These are phyloP conservation scores for Promerops cafer DNA, from an alignment of 2,113 vertebrate genomes.

Conservation along the genomic window DNA sequence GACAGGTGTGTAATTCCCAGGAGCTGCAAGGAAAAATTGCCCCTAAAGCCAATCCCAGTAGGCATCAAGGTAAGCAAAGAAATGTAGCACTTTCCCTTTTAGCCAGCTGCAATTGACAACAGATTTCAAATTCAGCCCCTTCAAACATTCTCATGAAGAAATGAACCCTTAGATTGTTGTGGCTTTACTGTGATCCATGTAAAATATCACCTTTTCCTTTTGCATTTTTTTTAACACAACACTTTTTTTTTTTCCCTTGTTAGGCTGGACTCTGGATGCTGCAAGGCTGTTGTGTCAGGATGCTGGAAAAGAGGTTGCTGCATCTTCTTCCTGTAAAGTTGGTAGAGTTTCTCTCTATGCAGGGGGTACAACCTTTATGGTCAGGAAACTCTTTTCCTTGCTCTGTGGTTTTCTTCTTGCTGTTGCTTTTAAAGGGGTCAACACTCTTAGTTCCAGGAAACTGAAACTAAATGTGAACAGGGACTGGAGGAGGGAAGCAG, in stretches of 20 bases:
- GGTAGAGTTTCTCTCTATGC: not conserved
- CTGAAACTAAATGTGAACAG: not conserved
- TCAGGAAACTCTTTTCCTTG: not conserved
- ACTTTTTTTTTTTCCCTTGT: not conserved
- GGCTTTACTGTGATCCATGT: not conserved
- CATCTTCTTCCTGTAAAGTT: not conserved
- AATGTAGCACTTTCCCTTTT: not conserved
- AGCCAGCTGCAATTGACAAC: not conserved
- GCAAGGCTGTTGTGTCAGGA: not conserved
- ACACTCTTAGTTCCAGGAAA: not conserved
- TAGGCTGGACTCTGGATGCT: conserved; percentile 18
- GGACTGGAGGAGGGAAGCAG: not conserved
- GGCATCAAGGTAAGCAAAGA: not conserved
- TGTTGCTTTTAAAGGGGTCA: not conserved
- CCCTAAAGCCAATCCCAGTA: not conserved
- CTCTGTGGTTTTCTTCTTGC: not conserved
- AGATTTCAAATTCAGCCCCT: not conserved
- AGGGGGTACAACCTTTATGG: not conserved
- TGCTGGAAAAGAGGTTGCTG: not conserved
- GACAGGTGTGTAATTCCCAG: not conserved
- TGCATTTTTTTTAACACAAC: not conserved
- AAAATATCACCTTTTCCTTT: not conserved
- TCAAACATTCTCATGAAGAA: not conserved
- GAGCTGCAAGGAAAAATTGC: not conserved
- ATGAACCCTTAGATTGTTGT: not conserved